phyloP scores from a whole-genome alignment of 1,140 invertebrate species.

The Coelopa frigida region DNA sequence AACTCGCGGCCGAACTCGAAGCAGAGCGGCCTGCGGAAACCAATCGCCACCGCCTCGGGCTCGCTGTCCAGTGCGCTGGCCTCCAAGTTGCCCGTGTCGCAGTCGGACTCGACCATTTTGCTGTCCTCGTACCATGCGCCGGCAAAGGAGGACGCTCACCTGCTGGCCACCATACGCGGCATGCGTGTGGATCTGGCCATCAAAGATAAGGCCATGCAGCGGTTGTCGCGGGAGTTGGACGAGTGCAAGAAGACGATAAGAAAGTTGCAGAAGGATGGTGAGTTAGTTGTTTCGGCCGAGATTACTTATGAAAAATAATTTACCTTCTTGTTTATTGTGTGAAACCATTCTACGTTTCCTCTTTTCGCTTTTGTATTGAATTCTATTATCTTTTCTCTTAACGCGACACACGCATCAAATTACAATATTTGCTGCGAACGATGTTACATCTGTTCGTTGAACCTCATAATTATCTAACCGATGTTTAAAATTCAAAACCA shows the following conservation, averaged over 20 bases:
- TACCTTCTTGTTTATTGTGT: no score
- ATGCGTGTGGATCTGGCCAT: slow-evolving; percentile 62
- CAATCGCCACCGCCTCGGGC: slow-evolving; percentile 6
- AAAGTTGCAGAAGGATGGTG: slow-evolving; percentile 63
- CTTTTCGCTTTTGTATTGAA: no score
- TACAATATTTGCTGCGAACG: no score
- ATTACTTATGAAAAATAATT: no score
- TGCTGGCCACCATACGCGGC: slow-evolving; percentile 68
- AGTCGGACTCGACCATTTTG: slow-evolving; percentile 42
- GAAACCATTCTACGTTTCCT: no score
- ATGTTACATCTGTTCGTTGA: no score
- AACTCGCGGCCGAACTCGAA: slow-evolving; percentile 41
- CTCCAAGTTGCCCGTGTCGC: slow-evolving; percentile 37
- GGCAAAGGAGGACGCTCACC: slow-evolving; percentile 62
- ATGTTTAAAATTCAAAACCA: no score
- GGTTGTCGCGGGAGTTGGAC: slow-evolving; percentile 64
- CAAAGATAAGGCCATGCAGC: slow-evolving; percentile 62
- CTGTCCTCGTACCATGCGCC: slow-evolving; percentile 15
- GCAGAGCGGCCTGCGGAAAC: slow-evolving; percentile 30
- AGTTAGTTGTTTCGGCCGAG: no score
- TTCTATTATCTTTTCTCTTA: no score
- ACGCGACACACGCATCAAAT: no score
- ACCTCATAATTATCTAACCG: no score
- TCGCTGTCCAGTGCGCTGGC: slow-evolving; percentile 7
- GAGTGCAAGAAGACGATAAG: slow-evolving; percentile 66